Conservation (phyloP, 2,113 vertebrate species). For the Sebastes schlegelii region DNA sequence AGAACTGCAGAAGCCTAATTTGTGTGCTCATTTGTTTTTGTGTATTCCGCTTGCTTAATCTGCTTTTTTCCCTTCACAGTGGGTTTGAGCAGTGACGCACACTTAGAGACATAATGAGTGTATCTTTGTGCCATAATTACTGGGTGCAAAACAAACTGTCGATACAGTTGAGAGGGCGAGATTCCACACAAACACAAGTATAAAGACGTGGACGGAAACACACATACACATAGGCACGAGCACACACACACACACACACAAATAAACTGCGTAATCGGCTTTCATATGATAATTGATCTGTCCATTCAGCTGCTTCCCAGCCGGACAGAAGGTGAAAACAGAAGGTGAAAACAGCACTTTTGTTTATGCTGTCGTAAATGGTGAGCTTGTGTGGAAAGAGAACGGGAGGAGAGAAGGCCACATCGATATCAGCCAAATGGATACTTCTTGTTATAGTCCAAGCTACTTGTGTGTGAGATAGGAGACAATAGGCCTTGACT, state of each 20-base stretch:
- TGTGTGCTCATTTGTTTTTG: slow-evolving; percentile 50
- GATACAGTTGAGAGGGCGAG: slow-evolving; percentile 52
- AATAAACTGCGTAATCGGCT: slow-evolving; percentile 29
- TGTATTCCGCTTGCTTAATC: slow-evolving; percentile 55
- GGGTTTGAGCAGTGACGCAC: slow-evolving; percentile 43
- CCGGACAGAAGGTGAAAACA: slow-evolving; percentile 50
- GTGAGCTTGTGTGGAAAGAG: slow-evolving; percentile 22
- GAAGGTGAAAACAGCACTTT: slow-evolving; percentile 56
- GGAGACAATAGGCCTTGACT: slow-evolving; percentile 41
- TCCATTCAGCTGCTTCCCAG: slow-evolving; percentile 49
- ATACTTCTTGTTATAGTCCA: slow-evolving; percentile 30
- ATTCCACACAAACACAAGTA: slow-evolving; percentile 9
- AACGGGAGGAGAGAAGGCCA: not conserved
- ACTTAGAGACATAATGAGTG: slow-evolving; percentile 63
- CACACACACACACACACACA: slow-evolving; percentile 23
- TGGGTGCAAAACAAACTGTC: slow-evolving; percentile 51
- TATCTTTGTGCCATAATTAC: slow-evolving; percentile 66
- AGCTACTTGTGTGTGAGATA: not conserved
- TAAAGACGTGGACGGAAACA: slow-evolving; percentile 8
- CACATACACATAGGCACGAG: not conserved
- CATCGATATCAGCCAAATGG: slow-evolving; percentile 31
- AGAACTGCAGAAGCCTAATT: slow-evolving; percentile 44
- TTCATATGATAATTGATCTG: slow-evolving; percentile 61
- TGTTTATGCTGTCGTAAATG: slow-evolving; percentile 46
- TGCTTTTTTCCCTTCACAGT: slow-evolving; percentile 44